Base-by-base conservation (phyloP, 2,797 vertebrate species). In the Pachyuromys duprasi region DNA sequence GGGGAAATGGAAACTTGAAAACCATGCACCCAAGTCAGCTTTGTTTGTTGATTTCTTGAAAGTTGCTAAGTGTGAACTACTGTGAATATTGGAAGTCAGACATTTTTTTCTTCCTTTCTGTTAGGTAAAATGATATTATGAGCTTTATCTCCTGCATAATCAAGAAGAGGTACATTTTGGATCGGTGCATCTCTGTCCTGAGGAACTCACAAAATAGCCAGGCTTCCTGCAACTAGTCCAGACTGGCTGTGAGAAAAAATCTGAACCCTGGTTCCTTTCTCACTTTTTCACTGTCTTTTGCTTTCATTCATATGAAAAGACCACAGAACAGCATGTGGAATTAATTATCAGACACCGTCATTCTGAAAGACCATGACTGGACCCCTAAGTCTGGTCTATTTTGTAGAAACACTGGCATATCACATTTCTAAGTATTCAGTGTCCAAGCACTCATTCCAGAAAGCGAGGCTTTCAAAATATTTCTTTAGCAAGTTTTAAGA, bases 401-500 rank as follows among this genome's bases (percentile, higher is more conserved):
- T 86, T 95, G 92, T 89, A 92, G 67, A 96, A 95, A 96, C 88
- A 87, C 69, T 62, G 28, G n/a, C 57, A 55, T 81, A 96, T 96
- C 72, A 92, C 65, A 93, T 95, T 96, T 95, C 84, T 92, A 86
- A 94, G 76, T 95, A 76, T 93, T 96, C 90, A 87, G 31, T 75
- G 39, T 93, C 76, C 87, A 91, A 84, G 60, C 39, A 96, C 88
- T 97, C 31, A 96, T 33, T 79, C 65, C 78, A 93, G 81, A 93
- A 96, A 95, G 17, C 26, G 2, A 89, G 53, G 79, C 53, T 81
- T 96, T 94, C 33, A 94, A 93, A 96, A 92, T 62, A 94, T 94
- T 97, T 89, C 60, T 81, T 93, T 93, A 97, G 67, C 62, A 94
- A 57, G 57, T 91, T 84, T 95, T 93, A 89, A 96, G 63, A 95